These are phyloP conservation scores for Tineola bisselliella DNA, from an alignment of 2,888 invertebrate species.

Conservation along the genomic window DNA sequence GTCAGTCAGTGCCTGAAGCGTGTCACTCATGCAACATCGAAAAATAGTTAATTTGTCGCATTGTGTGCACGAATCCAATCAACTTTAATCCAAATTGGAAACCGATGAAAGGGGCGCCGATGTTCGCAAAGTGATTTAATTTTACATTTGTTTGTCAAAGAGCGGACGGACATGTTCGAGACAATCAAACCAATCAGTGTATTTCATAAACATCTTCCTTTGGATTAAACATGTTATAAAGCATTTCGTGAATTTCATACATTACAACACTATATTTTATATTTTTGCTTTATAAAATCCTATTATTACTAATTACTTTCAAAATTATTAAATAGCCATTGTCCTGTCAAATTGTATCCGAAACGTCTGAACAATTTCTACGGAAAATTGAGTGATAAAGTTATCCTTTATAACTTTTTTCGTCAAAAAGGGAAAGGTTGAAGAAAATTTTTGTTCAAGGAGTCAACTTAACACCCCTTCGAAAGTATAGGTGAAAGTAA, in stretches of 20 bases:
- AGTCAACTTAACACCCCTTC: constrained; percentile 32
- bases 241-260: too few relatives aligned
- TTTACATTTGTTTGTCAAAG: constrained; percentile 13
- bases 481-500: constrained; percentile 51
- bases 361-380: neutral
- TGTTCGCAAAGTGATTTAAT: constrained; percentile 12
- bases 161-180: constrained; percentile 5
- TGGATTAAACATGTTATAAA: too few relatives aligned
- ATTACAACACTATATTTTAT: too few relatives aligned
- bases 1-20: constrained; percentile 3
- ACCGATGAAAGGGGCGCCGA: constrained; percentile 20
- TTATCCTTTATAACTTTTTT: neutral
- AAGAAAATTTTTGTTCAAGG: constrained; percentile 4
- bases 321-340: neutral
- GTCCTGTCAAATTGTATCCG: neutral
- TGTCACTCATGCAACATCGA: constrained; percentile 19
- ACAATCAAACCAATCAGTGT: constrained; percentile 3
- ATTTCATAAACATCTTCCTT: neutral
- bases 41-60: constrained; percentile 31
- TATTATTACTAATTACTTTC: too few relatives aligned
- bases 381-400: neutral
- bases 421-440: neutral
- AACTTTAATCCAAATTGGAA: constrained; percentile 40
- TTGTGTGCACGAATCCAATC: constrained; percentile 48
- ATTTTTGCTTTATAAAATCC: too few relatives aligned